A percentile compares a stretch with the other conserved stretches of the same genome.
phyloP scores from a whole-genome alignment of 2,797 vertebrate genomes.

The Neosalanx taihuensis region DNA sequence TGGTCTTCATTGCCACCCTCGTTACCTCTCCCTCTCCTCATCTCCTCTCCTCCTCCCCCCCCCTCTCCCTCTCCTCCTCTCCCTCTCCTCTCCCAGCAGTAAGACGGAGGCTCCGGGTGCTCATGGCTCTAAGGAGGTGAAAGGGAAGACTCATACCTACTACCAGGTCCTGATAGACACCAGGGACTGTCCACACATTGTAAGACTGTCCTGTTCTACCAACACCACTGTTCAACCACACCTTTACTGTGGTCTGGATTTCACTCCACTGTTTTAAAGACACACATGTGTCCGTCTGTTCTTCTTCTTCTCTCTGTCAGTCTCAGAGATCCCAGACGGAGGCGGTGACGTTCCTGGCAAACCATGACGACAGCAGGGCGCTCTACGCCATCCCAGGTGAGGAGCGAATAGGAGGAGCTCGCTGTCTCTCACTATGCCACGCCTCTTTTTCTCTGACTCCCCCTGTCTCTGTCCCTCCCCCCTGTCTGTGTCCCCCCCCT shows the following conservation, averaged over 20 bases:
- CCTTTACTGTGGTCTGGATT: too few relatives aligned
- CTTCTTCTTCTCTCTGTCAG: slow-evolving; percentile 55
- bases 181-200: slow-evolving; percentile 86
- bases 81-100: slow-evolving; percentile 48
- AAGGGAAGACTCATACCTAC: slow-evolving; percentile 87
- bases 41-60: too few relatives aligned
- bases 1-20: too few relatives aligned
- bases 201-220: slow-evolving; percentile 48
- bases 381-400: slow-evolving; percentile 96
- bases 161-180: slow-evolving; percentile 88
- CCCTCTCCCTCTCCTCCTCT: neutral
- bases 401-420: neutral
- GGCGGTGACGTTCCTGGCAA: slow-evolving; percentile 96
- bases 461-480: neutral
- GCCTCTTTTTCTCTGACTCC: neutral
- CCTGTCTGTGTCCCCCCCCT: too few relatives aligned
- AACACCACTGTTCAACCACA: too few relatives aligned
- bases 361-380: slow-evolving; percentile 96
- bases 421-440: neutral
- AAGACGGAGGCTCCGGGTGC: slow-evolving; percentile 69
- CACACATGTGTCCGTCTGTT: neutral
- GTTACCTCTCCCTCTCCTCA: too few relatives aligned
- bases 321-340: slow-evolving; percentile 97
- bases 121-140: slow-evolving; percentile 85
- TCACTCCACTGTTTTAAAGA: too few relatives aligned